phyloP scores from a whole-genome alignment of 2,888 invertebrate genomes.

The Scaptodrosophila latifasciaeformis region DNA sequence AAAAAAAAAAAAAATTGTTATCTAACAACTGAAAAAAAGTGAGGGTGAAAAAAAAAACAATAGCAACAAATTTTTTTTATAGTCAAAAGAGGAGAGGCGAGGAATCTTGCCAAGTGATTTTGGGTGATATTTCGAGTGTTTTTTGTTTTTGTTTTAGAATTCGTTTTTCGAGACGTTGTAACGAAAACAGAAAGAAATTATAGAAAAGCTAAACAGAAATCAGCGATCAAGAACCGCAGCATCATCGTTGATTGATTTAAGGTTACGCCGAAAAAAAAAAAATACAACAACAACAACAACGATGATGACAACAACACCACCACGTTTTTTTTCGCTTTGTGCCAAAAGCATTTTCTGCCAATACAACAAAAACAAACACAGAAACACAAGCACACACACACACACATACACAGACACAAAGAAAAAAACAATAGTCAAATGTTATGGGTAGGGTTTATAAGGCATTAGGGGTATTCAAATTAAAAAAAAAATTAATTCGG shows the following conservation, averaged over 20 bases:
- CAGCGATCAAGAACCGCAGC: slow-evolving; percentile 5
- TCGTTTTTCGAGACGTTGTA: no score
- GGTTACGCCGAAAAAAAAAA: slow-evolving; percentile 58
- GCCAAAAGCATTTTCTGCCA: slow-evolving; percentile 48
- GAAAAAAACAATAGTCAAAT: slow-evolving; percentile 16
- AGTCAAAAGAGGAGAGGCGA: slow-evolving; percentile 1
- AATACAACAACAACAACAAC: no score
- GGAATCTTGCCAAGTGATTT: neutral
- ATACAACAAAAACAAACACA: slow-evolving; percentile 20
- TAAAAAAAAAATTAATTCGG: no score
- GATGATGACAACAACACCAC: no score
- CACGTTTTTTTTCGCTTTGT: slow-evolving; percentile 31
- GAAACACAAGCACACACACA: slow-evolving; percentile 14
- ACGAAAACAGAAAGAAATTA: no score
- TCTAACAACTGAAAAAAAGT: no score
- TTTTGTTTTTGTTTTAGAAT: no score
- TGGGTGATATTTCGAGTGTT: no score
- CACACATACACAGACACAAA: slow-evolving; percentile 14
- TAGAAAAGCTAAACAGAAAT: no score
- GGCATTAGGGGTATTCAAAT: slow-evolving; percentile 33
- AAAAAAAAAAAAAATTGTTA: no score
- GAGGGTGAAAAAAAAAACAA: slow-evolving; percentile 1
- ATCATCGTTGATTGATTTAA: slow-evolving; percentile 65
- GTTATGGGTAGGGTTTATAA: neutral
- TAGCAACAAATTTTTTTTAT: slow-evolving; percentile 1